Evolutionary conservation across 2,113 vertebrate species (phyloP).

Genomic region (Amblyopsis rosae): DNA sequence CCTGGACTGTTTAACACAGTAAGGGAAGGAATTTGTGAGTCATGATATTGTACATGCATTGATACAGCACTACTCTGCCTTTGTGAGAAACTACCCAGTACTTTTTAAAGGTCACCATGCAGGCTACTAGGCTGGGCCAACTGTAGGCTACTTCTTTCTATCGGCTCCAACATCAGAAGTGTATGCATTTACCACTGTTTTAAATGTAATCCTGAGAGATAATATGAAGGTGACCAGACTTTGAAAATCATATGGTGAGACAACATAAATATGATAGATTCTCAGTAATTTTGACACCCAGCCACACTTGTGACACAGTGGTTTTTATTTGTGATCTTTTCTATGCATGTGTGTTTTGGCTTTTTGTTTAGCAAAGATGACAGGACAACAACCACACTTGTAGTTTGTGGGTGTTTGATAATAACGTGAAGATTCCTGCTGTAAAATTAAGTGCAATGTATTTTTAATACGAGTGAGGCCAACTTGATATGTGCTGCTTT

Average conservation of each 20-base stretch:
- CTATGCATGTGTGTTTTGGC: too few species aligned
- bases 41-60: constrained; percentile 1
- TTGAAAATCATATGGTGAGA: not conserved
- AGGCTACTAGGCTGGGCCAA: constrained; percentile 4
- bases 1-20: not conserved
- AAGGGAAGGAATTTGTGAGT: constrained; percentile 24
- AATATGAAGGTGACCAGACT: not conserved
- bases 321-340: too few species aligned
- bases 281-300: too few species aligned
- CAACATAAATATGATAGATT: too few species aligned
- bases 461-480: constrained; percentile 18
- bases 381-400: too few species aligned
- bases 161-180: not conserved
- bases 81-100: not conserved
- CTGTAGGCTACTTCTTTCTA: not conserved
- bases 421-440: too few species aligned
- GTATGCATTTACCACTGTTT: not conserved
- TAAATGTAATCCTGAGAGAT: not conserved
- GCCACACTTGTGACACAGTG: too few species aligned
- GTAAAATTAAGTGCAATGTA: not conserved
- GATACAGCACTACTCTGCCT: not conserved
- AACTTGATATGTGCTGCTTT: constrained; percentile 26
- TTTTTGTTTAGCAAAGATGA: too few species aligned
- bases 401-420: too few species aligned
- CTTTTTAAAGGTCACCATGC: not conserved